Evolutionary conservation across 2,113 vertebrate species (phyloP).

Genomic region (Parus major): DNA sequence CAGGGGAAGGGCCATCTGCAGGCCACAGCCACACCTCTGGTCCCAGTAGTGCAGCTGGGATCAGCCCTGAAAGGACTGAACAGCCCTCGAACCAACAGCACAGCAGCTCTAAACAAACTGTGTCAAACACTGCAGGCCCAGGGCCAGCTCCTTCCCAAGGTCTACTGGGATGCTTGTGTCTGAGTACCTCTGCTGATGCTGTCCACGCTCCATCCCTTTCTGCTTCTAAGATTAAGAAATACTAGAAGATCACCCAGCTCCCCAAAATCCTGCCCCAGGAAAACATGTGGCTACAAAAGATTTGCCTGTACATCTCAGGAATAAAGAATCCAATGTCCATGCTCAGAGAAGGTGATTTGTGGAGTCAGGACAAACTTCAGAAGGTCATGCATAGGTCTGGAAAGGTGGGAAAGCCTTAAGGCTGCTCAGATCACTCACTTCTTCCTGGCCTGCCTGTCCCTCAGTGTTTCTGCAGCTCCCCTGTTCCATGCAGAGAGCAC

Average conservation of each 20-base stretch:
- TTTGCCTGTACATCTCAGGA: not conserved
- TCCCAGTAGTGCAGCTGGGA: not conserved
- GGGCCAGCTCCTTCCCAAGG: not conserved
- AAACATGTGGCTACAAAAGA: not conserved
- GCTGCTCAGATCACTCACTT: not conserved
- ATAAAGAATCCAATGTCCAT: not conserved
- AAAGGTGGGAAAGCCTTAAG: not conserved
- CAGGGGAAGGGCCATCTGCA: not conserved
- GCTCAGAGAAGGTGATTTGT: not conserved
- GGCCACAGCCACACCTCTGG: not conserved
- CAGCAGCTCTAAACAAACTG: not conserved
- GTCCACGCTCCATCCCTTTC: not conserved
- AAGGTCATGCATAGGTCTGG: not conserved
- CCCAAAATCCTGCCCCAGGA: not conserved
- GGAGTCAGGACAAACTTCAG: not conserved
- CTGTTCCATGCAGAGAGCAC: not conserved
- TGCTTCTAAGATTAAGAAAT: not conserved
- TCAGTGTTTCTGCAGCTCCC: not conserved
- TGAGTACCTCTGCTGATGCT: not conserved
- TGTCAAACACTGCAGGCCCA: not conserved
- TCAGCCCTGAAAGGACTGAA: not conserved
- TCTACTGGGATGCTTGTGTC: not conserved
- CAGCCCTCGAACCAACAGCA: not conserved
- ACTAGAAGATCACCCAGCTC: not conserved
- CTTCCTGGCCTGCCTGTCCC: not conserved